These are phyloP conservation scores for Tetramorium parvispinum DNA, from an alignment of 1,140 invertebrate species.

Conservation along the genomic window DNA sequence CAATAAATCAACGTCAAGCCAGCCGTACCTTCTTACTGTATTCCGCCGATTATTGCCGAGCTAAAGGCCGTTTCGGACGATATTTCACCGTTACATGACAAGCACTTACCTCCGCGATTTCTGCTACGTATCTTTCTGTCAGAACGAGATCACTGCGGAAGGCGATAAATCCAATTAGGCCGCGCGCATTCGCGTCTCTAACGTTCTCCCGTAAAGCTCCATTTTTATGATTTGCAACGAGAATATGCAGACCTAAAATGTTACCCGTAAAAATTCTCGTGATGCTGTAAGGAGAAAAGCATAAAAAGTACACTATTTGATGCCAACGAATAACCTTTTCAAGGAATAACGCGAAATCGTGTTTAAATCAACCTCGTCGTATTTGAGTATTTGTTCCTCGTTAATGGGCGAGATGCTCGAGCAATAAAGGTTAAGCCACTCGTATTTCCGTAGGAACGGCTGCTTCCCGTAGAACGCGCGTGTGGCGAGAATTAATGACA, in stretches of 20 bases:
- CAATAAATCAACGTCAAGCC: conserved; percentile 70
- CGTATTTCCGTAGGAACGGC: background rate
- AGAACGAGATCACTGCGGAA: background rate
- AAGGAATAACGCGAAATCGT: background rate
- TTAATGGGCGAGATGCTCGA: background rate
- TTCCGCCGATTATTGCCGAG: conserved; percentile 66
- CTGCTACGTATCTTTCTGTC: conserved; percentile 27
- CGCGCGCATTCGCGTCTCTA: background rate
- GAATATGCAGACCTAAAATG: background rate
- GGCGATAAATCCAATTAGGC: conserved; percentile 40
- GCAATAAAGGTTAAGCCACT: background rate
- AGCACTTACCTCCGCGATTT: conserved; percentile 64
- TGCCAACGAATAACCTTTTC: background rate
- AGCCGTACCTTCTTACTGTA: conserved; percentile 48
- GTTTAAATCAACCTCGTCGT: background rate
- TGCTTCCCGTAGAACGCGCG: background rate
- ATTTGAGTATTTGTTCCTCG: background rate
- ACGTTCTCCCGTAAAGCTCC: conserved; percentile 4
- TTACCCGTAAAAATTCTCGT: too few species aligned
- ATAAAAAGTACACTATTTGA: background rate
- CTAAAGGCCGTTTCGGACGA: conserved; percentile 62
- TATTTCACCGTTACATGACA: conserved; percentile 69
- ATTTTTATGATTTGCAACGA: background rate
- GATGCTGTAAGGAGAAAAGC: too few species aligned
- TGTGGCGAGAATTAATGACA: conserved; percentile 65